Conservation (phyloP, 2,797 vertebrate genomes). For the Hyperoplus immaculatus region DNA sequence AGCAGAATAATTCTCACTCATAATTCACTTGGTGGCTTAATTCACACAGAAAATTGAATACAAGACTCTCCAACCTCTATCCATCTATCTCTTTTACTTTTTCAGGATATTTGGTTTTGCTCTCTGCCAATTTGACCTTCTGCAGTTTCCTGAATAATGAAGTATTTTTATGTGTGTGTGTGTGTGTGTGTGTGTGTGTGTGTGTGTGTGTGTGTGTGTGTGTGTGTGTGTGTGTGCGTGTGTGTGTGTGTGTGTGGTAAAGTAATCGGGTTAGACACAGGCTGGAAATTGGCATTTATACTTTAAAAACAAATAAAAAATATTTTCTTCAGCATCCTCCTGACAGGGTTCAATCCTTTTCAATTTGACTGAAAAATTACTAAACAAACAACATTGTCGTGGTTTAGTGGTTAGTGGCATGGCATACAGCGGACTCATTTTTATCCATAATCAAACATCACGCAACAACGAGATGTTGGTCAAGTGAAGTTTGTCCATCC, state of each 20-base stretch:
- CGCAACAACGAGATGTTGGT: no score
- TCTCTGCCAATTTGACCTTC: not conserved
- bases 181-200: not conserved
- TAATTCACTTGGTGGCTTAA: conserved; percentile 61
- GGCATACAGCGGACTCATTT: no score
- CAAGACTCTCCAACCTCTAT: not conserved
- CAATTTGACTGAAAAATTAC: no score
- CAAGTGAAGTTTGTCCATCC: no score
- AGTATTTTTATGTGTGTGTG: not conserved
- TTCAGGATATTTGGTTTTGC: not conserved
- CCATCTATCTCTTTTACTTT: not conserved
- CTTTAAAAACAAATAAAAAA: not conserved
- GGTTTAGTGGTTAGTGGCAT: no score
- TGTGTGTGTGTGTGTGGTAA: not conserved
- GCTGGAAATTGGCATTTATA: not conserved
- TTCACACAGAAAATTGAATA: conserved; percentile 53
- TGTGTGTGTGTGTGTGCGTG: not conserved
- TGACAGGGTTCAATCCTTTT: not conserved
- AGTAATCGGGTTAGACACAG: conserved; percentile 6
- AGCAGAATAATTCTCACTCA: conserved; percentile 50
- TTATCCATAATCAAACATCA: no score
- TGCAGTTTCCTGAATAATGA: conserved; percentile 4
- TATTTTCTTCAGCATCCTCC: no score
- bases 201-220: conserved; percentile 12
- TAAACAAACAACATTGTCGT: no score